These are phyloP conservation scores for Tolmerus cingulatus DNA, from an alignment of 2,888 invertebrate genomes.

Conservation along the genomic window DNA sequence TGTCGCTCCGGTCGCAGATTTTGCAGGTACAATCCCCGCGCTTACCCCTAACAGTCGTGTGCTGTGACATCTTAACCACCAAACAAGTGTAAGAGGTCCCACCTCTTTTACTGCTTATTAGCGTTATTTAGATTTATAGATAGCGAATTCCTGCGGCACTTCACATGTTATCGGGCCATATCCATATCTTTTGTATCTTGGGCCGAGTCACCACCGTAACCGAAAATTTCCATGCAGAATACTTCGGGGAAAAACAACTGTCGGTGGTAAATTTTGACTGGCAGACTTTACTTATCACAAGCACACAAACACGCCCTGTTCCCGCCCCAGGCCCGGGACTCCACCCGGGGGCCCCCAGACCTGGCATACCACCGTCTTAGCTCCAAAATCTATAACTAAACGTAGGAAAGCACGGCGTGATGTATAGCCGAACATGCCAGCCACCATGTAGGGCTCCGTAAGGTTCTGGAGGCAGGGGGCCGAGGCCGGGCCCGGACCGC, in stretches of 20 bases:
- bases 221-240: slow-evolving; percentile 21
- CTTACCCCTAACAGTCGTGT: neutral
- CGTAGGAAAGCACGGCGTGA: neutral
- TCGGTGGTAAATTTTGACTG: slow-evolving; percentile 40
- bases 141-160: slow-evolving; percentile 19
- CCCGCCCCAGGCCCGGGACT: neutral
- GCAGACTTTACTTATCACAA: neutral
- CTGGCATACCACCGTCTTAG: neutral
- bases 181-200: slow-evolving; percentile 8
- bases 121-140: slow-evolving; percentile 40
- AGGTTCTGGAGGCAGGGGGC: neutral
- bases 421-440: slow-evolving; percentile 4
- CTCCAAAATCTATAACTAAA: slow-evolving; percentile 1
- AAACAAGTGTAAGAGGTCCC: slow-evolving; percentile 36
- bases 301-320: neutral
- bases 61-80: slow-evolving; percentile 36
- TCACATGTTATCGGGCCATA: slow-evolving; percentile 36
- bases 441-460: neutral
- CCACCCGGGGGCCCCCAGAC: neutral
- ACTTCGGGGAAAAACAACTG: neutral
- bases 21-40: neutral
- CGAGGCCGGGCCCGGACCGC: neutral
- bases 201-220: slow-evolving; percentile 9
- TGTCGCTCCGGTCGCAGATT: neutral
- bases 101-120: slow-evolving; percentile 32